Base-by-base conservation (phyloP, 2,797 vertebrate genomes). In the Etheostoma perlongum region DNA sequence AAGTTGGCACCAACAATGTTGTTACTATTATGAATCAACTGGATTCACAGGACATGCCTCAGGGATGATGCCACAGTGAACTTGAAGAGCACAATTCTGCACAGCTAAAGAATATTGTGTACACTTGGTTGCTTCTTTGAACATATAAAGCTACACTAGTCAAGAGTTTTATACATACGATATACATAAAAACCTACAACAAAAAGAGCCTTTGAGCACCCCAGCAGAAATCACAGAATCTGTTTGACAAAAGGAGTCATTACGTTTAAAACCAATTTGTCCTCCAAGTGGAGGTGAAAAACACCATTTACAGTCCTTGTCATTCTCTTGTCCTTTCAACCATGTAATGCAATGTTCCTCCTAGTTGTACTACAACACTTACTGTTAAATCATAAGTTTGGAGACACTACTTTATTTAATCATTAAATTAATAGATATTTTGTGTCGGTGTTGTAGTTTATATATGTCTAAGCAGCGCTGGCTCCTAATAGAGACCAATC, bases 41-140 rank as follows among this genome's bases (percentile, higher is more conserved):
- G 54, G 21, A 65, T 55, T 67, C 72, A 81, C 60, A 55, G 36
- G 62, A 78, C 55, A 8, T 11, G 19, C 27, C 49, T 42, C 25
- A 13, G 12, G 52, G 63, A 65, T n/a, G 44, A 42, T 15, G 13
- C 51, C 15, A 59, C 15, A 0, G 11, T 0, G 3, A n/a, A 14
- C 18, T 18, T 36, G 16, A 54, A 30, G 19, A 46, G 57, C 6
- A 70, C 40, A 72, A 72, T 47, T 58, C 30, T 60, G 47, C 14
- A 14, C 40, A 66, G 15, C 46, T 59, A 5, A 47, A 60, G 0
- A 59, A 46, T 13, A 55, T 25, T 21, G 14, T 46, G 9, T 53
- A 5, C 15, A 5, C 15, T 57, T 66, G 4, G 13, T 44, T 66
- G 23, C 78, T 42, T 77, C 16, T 59, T 48, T 47, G 42, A 72